phyloP scores from a whole-genome alignment of 2,113 vertebrate species.

The Pontoporia blainvillei region DNA sequence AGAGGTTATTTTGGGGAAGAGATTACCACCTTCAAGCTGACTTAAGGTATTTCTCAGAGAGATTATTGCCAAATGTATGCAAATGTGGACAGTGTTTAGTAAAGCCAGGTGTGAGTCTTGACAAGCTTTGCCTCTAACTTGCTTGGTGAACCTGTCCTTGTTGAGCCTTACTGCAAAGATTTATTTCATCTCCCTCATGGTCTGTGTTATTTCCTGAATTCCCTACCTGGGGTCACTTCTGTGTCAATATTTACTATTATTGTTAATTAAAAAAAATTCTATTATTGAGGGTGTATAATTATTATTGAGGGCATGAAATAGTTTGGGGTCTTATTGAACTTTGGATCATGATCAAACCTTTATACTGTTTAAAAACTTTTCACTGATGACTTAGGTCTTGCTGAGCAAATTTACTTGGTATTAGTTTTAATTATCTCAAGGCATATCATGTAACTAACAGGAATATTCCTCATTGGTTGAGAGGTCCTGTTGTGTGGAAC shows the following conservation, averaged over 20 bases:
- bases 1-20: background rate
- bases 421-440: background rate
- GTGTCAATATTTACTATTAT: background rate
- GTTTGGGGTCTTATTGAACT: background rate
- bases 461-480: background rate
- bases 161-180: background rate
- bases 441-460: background rate
- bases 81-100: background rate
- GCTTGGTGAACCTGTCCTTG: background rate
- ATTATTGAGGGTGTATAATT: background rate
- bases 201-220: conserved; percentile 1
- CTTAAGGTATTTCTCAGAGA: background rate
- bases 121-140: background rate
- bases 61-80: background rate
- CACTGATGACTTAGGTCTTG: background rate
- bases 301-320: background rate
- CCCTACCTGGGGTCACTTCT: background rate
- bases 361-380: background rate
- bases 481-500: background rate
- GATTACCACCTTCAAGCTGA: background rate
- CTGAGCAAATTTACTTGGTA: background rate
- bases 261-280: background rate
- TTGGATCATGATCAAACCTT: background rate
- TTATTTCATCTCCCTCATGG: background rate
- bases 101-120: background rate